Evolutionary conservation across 2,888 invertebrate genomes (phyloP), one percentile per base, ranked within the genome.

Genomic region (Eupithecia tripunctaria): DNA sequence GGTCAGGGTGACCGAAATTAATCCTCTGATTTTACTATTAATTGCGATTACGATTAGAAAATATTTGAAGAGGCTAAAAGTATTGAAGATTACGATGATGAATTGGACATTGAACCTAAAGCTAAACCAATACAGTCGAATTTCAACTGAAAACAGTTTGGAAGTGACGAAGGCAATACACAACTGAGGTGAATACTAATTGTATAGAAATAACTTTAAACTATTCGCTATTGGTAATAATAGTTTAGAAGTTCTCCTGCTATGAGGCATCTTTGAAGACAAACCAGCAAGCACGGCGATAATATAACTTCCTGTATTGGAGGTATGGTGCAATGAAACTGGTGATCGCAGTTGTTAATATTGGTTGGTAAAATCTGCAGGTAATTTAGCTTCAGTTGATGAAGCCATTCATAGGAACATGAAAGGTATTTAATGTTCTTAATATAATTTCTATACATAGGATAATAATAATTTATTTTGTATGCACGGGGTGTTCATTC

Each of bases 141-240:
- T 25, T 12, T 56, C 25, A 25, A 56, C 25, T 12, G 25, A 14
- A 10, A 36, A 63, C 63, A 36, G 27, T 21, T n/a, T 63, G 27
- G n/a, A 36, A 63, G 63, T 63, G 63, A 63, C n/a, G n/a, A 32
- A n/a, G 63, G 4, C 36, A 36, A 36, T 60, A 38, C n/a, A 32
- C 60, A 47, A 73, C 67, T 60, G 71, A 74, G 71, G 63, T 70
- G 69, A 75, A 75, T 75, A 69, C 70, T 59, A 75, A 75, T 75
- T 72, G 64, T 65, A 64, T 70, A 67, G 74, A 70, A 75, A 75
- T 75, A 70, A 70, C 72, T 72, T 67, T 56, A 67, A 75, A 72
- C 72, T 75, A 75, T 75, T 75, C 62, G 36, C 67, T 72, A 74
- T 67, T 70, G 60, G 70, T 43, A 70, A 72, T 75, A 75, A 70